Conservation (phyloP, 2,113 vertebrate species). For the Salvelinus namaycush region DNA sequence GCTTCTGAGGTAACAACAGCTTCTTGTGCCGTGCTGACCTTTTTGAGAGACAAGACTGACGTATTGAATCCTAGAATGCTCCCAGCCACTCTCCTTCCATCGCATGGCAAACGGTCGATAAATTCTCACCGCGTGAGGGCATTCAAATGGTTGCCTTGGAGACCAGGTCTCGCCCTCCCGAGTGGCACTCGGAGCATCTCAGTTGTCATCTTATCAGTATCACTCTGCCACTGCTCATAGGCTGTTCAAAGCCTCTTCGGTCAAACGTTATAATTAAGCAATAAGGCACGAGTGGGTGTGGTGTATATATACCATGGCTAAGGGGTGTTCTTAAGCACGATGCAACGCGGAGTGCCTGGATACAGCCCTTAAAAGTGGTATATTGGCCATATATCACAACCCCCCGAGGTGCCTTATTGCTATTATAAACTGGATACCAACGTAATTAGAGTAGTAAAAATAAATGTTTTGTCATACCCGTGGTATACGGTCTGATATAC, state of each 20-base stretch:
- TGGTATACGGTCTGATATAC: too few species aligned
- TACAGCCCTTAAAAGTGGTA: too few species aligned
- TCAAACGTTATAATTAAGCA: slow-evolving; percentile 11
- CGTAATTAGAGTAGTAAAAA: too few species aligned
- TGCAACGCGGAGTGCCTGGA: neutral
- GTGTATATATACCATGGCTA: too few species aligned
- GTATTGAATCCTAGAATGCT: slow-evolving; percentile 56
- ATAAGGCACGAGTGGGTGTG: too few species aligned
- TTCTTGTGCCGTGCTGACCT: slow-evolving; percentile 46
- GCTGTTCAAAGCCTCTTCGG: slow-evolving; percentile 9
- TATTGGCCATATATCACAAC: too few species aligned
- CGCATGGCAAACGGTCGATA: slow-evolving; percentile 47
- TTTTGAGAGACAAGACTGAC: slow-evolving; percentile 32
- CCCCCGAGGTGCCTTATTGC: too few species aligned
- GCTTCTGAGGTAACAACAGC: slow-evolving; percentile 27
- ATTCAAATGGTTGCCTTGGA: slow-evolving; percentile 57
- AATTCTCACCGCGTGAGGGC: slow-evolving; percentile 48
- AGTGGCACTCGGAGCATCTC: slow-evolving; percentile 15
- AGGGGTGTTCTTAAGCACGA: too few species aligned
- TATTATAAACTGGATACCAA: too few species aligned
- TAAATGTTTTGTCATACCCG: too few species aligned
- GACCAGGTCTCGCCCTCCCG: slow-evolving; percentile 35
- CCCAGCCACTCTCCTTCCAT: slow-evolving; percentile 39
- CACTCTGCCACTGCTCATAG: neutral
- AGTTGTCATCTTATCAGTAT: slow-evolving; percentile 18